These are phyloP conservation scores for Pygocentrus nattereri DNA, from an alignment of 2,797 vertebrate species.

Conservation along the genomic window DNA sequence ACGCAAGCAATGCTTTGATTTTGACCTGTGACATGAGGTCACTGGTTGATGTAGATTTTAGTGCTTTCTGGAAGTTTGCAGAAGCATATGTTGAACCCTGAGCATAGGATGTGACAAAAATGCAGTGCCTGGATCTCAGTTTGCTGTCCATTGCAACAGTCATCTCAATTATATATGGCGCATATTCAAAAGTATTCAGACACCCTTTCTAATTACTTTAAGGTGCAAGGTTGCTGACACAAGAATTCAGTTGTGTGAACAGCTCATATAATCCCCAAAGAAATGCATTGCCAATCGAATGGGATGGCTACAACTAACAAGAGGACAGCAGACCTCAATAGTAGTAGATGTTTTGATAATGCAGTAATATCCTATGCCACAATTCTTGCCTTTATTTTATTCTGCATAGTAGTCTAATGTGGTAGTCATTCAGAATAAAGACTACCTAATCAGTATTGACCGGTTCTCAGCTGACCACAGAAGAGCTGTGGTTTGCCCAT, in stretches of 20 bases:
- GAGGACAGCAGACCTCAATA: no score
- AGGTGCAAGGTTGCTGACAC: background rate
- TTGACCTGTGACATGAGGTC: constrained; percentile 23
- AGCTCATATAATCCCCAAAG: background rate
- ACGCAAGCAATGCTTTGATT: constrained; percentile 3
- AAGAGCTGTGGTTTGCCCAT: no score
- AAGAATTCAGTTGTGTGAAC: background rate
- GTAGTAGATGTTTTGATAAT: no score
- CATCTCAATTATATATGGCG: background rate
- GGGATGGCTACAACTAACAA: no score
- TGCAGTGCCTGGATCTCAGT: constrained; percentile 20
- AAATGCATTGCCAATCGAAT: background rate
- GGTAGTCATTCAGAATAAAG: no score
- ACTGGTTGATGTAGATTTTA: constrained; percentile 23
- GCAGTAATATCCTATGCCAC: no score
- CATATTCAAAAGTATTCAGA: background rate
- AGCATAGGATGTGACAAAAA: constrained; percentile 49
- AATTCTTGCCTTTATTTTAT: no score
- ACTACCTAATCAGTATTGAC: no score
- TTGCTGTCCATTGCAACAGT: constrained; percentile 10
- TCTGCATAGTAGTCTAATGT: no score
- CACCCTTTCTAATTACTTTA: background rate
- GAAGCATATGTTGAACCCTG: constrained; percentile 39
- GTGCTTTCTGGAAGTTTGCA: constrained; percentile 33
- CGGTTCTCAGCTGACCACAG: no score